Percentiles rank a stretch among this genome's conserved stretches.
These are phyloP conservation scores for Chaetops frenatus DNA, from an alignment of 2,113 vertebrate genomes.

Conservation along the genomic window DNA sequence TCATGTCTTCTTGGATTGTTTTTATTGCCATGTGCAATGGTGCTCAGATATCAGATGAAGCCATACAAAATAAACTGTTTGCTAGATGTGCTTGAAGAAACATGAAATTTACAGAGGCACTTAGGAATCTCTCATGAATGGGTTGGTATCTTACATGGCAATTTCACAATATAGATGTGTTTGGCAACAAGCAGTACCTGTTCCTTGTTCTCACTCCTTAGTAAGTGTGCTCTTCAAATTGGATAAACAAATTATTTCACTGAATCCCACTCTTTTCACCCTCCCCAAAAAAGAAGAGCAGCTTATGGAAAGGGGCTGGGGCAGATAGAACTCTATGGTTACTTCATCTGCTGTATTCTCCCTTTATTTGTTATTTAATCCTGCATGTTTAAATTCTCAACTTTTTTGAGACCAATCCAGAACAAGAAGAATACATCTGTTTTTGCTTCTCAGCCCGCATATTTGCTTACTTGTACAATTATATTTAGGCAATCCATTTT, in stretches of 20 bases:
- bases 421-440: neutral
- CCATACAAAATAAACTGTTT: neutral
- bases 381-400: neutral
- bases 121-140: too few species aligned
- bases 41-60: neutral
- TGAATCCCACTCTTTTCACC: neutral
- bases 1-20: neutral
- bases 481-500: neutral
- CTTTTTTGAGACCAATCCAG: neutral
- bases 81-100: neutral
- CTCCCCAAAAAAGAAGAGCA: neutral
- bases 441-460: neutral
- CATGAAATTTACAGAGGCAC: neutral
- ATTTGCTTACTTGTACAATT: neutral
- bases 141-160: neutral
- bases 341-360: neutral
- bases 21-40: neutral
- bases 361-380: neutral
- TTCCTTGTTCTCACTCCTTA: neutral
- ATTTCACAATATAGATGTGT: neutral
- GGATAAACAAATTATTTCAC: neutral
- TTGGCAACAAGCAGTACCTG: neutral
- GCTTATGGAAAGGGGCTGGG: rapidly evolving
- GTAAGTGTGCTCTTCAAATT: neutral
- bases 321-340: neutral